Evolutionary conservation across 1,140 invertebrate genomes (phyloP), one percentile per base, ranked within the genome.

Genomic region (Helicoverpa armigera): DNA sequence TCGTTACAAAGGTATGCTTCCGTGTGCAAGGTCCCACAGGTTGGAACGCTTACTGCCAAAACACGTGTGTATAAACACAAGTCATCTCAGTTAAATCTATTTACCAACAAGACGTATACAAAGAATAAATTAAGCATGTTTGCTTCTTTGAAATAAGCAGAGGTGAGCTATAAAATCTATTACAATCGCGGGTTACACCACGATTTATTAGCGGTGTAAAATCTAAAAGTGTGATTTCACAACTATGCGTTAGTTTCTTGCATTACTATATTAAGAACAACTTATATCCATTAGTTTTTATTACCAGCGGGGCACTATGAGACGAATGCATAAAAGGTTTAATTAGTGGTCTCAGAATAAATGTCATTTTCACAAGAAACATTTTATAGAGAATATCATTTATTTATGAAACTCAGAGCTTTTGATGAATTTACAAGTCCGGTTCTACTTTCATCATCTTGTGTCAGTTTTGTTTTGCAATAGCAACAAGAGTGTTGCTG

Each of bases 101-200:
- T 61, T 29, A 61, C 23, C 14, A 67, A 48, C 29, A 69, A 31
- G 75, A 73, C 77, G 48, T 83, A 80, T 60, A 84, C 51, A 82
- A 67, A 83, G 35, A 61, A 48, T 83, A 77, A 82, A 86, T 83
- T 84, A 78, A 82, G 76, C 58, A 81, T 79, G 81, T 86, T 86
- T 82, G 85, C 61, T 60, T 81, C 51, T 84, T 16, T 79, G 77
- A 82, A 85, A 83, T 80, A 82, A 61, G 83, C 69, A 81, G 69
- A 79, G 75, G 65, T 81, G 31, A 82, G 82, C 72, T 72, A 70
- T 87, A 82, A 87, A 89, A 85, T 87, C 82, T 88, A 90, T 87
- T 88, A 88, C 58, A 48, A 83, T 83, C 79, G 11, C 2, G 18
- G 74, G 72, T 86, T 81, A 83, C 81, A 80, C 65, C 81, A 81